These are phyloP conservation scores for Danio albolineatus DNA, from an alignment of 2,797 vertebrate species.

Conservation along the genomic window DNA sequence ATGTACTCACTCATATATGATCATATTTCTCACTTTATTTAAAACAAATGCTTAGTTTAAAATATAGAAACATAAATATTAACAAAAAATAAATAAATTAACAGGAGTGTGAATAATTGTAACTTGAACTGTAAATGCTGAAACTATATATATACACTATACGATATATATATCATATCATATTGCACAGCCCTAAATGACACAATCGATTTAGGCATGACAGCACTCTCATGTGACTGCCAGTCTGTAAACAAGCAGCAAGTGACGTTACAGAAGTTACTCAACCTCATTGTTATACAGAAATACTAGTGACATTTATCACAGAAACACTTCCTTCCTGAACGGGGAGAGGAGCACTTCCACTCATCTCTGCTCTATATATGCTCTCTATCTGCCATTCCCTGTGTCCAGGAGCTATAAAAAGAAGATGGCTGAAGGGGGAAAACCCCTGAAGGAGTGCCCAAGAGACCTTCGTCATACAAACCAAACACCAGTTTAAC, in stretches of 20 bases:
- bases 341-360: neutral
- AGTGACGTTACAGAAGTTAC: neutral
- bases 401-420: neutral
- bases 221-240: slow-evolving; percentile 33
- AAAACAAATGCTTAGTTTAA: too few relatives aligned
- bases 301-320: neutral
- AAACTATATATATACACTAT: too few relatives aligned
- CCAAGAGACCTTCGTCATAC: slow-evolving; percentile 5
- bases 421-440: slow-evolving; percentile 2
- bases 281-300: neutral
- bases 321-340: slow-evolving; percentile 12
- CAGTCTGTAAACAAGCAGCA: neutral
- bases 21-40: too few relatives aligned
- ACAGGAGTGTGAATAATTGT: too few relatives aligned
- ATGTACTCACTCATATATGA: too few relatives aligned
- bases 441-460: slow-evolving; percentile 48
- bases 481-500: slow-evolving; percentile 63
- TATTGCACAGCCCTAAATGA: too few relatives aligned
- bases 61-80: too few relatives aligned
- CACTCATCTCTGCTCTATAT: neutral
- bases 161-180: too few relatives aligned
- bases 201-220: neutral
- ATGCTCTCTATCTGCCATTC: neutral
- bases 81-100: too few relatives aligned
- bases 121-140: too few relatives aligned